Base-by-base conservation (phyloP, 2,888 invertebrate genomes). In the Stenodema calcarata region DNA sequence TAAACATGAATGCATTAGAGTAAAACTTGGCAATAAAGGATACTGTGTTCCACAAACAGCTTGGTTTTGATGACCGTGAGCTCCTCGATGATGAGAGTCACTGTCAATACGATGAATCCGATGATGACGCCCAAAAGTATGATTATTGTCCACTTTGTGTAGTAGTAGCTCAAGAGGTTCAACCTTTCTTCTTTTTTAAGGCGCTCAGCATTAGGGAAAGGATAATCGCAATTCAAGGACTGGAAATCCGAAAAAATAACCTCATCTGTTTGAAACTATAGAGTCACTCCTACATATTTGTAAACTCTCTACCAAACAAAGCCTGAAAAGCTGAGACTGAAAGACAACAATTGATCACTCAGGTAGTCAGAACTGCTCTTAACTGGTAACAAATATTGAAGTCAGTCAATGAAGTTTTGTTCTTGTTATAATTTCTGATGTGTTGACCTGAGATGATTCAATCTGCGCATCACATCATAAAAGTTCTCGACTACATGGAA, bases 191-290 rank as follows among this genome's bases (percentile, higher is more conserved):
- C 84, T 73, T 84, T 84, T 35, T 73, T 44, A 27, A 84, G 3
- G 18, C 84, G 84, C 23, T 84, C 73, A 16, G 84, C 84, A 30
- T 84, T 86, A 0, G 86, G 79, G 28, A 86, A 86, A 35, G 86
- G 86, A 42, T 79, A 86, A 27, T 86, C 86, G 18, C 44, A 86
- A 79, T 86, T 86, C 28, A 86, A 41, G 3, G 86, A 86, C 86
- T 86, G 76, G 3, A 7, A 35, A 35, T 28, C 16, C 1, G 18
- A 70, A 69, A 7, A 69, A n/a, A n/a, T n/a, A n/a, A n/a, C n/a
- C n/a, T n/a, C n/a, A n/a, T n/a, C n/a, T n/a, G 16, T 70, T 69
- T 69, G n/a, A n/a, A n/a, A n/a, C n/a, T n/a, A n/a, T n/a, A n/a
- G n/a, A n/a, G n/a, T n/a, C n/a, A n/a, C n/a, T n/a, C n/a, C n/a